A percentile compares a stretch with the other conserved stretches of the same genome.
phyloP scores from a whole-genome alignment of 2,113 vertebrate species.

The Antigone vipio region DNA sequence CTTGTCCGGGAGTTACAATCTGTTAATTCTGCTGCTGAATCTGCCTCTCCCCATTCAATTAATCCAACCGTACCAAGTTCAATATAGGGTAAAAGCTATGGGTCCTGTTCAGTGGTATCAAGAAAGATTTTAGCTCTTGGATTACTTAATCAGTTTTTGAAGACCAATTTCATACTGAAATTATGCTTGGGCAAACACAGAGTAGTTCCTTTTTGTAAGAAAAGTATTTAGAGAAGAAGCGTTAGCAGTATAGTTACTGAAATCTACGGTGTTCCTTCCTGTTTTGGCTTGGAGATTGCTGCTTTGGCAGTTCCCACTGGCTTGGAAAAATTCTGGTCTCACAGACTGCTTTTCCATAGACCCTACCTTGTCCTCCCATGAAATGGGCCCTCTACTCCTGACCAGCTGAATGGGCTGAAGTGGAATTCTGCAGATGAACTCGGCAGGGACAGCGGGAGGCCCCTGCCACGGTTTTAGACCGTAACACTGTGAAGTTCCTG shows the following conservation, averaged over 20 bases:
- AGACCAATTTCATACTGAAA: not conserved
- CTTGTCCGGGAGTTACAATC: not conserved
- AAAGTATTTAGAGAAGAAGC: not conserved
- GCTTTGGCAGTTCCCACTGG: constrained; percentile 9
- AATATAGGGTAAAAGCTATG: not conserved
- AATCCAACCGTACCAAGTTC: not conserved
- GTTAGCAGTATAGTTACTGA: not conserved
- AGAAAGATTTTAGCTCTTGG: not conserved
- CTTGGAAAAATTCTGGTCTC: not conserved
- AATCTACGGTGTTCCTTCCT: not conserved
- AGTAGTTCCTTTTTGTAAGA: not conserved
- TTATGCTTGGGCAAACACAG: not conserved
- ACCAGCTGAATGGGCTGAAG: constrained; percentile 36
- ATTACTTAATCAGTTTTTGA: not conserved
- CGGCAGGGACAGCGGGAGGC: not conserved
- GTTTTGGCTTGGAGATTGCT: not conserved
- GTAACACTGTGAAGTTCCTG: constrained; percentile 43
- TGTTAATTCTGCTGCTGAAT: not conserved
- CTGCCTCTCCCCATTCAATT: not conserved
- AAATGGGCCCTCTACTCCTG: constrained; percentile 8
- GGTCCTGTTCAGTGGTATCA: not conserved
- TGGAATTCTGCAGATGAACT: not conserved
- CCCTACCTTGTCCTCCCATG: constrained; percentile 27
- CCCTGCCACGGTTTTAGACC: not conserved
- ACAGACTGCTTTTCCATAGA: constrained; percentile 4